Base-by-base conservation (phyloP, 2,888 invertebrate species). In the Mythimna lalbum region DNA sequence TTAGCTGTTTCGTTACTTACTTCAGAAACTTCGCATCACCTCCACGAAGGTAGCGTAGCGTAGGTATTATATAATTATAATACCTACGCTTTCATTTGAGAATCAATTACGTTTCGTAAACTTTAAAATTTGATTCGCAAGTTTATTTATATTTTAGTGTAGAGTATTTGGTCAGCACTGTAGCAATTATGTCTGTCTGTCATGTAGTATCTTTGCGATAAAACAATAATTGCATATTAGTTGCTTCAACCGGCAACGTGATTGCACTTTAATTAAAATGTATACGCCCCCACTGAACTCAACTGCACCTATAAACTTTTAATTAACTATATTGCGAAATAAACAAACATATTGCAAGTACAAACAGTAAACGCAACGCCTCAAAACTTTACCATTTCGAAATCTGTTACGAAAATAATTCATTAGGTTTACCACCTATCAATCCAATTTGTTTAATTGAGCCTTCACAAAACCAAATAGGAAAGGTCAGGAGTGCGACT, bases 391-490 rank as follows among this genome's bases (percentile, higher is more conserved):
- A 74, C 50, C 21, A 43, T 79, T 76, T 62, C 23, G 21, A 57
- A 84, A 76, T 67, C 70, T 73, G 66, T 81, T 81, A 61, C 75
- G 62, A 78, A 71, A 80, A 52, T 50, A 78, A 63, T 61, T 63
- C 19, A 67, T 76, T 69, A 69, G 31, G 69, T 74, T 72, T 75
- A 75, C 64, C 55, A 62, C 61, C 67, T 69, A 69, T 84, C 74
- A 75, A 75, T 76, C 68, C 56, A 61, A 55, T 68, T 70, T 39
- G 61, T 75, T 78, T 64, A 76, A 82, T 84, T 84, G 72, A 81
- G 31, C 69, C 69, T 64, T 75, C 62, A 69, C 47, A 60, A 69
- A 68, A 39, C 21, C 39, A 55, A 69, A 63, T 55, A 50, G 27
- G 14, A 69, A 69, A 73, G 69, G 73, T 83, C 57, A 74, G 43